These are phyloP conservation scores for Acinonyx jubatus DNA, from an alignment of 2,113 vertebrate genomes.

Conservation along the genomic window DNA sequence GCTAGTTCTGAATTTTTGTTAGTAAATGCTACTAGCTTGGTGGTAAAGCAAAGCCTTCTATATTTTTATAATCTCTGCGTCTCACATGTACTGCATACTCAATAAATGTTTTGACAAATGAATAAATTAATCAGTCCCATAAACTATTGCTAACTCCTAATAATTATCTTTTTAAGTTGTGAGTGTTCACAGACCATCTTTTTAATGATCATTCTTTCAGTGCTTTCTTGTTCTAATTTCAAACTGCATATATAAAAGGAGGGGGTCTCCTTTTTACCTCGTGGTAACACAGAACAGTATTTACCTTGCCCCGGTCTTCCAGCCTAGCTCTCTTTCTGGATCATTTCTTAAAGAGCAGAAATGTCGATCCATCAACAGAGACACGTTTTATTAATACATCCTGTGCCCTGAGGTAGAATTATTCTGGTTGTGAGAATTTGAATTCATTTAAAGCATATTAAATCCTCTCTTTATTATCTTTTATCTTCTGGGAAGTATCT, in stretches of 20 bases:
- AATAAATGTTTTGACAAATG: not conserved
- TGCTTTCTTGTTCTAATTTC: slow-evolving; percentile 4
- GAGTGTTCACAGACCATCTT: slow-evolving; percentile 17
- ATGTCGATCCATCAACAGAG: not conserved
- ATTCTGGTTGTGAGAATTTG: not conserved
- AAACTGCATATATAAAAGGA: not conserved
- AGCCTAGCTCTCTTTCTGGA: not conserved
- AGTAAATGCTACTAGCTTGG: not conserved
- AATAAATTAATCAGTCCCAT: not conserved
- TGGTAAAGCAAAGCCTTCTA: not conserved
- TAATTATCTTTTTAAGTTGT: not conserved
- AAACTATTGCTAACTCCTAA: not conserved
- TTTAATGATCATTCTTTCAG: not conserved
- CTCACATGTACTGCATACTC: not conserved
- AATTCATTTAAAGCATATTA: slow-evolving; percentile 40
- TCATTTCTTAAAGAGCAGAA: slow-evolving; percentile 4
- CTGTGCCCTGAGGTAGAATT: slow-evolving; percentile 39
- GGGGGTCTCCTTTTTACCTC: not conserved
- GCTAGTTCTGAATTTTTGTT: not conserved
- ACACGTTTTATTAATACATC: not conserved
- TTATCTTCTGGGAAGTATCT: not conserved
- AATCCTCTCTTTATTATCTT: slow-evolving; percentile 23
- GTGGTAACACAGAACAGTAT: not conserved
- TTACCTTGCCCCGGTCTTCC: not conserved
- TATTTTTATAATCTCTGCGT: not conserved